These are phyloP conservation scores for Meleagris gallopavo DNA, from an alignment of 2,113 vertebrate genomes.

Conservation along the genomic window DNA sequence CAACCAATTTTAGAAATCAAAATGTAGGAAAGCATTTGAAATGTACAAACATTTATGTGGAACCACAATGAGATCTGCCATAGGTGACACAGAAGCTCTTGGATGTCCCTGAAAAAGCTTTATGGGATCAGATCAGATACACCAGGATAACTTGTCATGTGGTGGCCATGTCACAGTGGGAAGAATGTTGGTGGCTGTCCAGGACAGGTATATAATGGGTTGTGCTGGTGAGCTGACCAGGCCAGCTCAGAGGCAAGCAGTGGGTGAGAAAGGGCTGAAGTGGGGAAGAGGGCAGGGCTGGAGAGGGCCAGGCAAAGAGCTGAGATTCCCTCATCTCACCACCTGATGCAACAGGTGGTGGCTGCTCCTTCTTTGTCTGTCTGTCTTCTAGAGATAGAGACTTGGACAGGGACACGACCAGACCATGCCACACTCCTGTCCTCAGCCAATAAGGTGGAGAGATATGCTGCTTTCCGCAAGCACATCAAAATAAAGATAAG, in stretches of 20 bases:
- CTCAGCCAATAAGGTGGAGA: not conserved
- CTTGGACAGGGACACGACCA: too few relatives aligned
- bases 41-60: not conserved
- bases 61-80: accelerated
- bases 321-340: not conserved
- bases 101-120: not conserved
- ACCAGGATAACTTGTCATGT: too few relatives aligned
- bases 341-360: not conserved
- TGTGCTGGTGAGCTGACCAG: not conserved
- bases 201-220: too few relatives aligned
- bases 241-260: accelerated
- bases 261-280: not conserved
- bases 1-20: not conserved
- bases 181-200: not conserved
- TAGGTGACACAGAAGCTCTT: accelerated
- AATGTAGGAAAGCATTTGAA: not conserved
- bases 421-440: accelerated
- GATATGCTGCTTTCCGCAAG: not conserved
- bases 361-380: not conserved
- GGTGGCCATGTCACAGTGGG: not conserved
- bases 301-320: accelerated
- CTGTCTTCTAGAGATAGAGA: too few relatives aligned
- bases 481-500: not conserved
- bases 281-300: not conserved
- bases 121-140: not conserved